phyloP scores from a whole-genome alignment of 1,140 invertebrate genomes.

The Rhyacophila brunnea region DNA sequence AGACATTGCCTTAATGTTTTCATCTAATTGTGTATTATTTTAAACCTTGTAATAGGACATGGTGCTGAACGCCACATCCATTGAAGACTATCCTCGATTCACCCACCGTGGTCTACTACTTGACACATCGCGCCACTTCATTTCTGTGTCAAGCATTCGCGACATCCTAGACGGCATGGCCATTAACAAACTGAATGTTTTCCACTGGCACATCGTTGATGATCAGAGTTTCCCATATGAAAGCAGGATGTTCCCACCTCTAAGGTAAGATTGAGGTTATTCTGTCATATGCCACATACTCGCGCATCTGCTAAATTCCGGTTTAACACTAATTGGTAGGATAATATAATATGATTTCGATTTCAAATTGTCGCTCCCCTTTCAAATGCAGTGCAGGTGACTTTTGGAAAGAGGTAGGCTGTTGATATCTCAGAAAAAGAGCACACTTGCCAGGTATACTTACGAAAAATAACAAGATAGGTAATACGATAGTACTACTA shows the following conservation, averaged over 20 bases:
- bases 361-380: no score
- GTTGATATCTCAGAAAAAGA: no score
- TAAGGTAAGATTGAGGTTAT: conserved; percentile 56
- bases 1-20: no score
- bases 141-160: conserved; percentile 64
- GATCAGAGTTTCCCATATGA: conserved; percentile 89
- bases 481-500: no score
- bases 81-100: conserved; percentile 73
- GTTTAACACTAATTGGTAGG: no score
- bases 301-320: no score
- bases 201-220: conserved; percentile 94
- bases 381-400: no score
- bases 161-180: conserved; percentile 78
- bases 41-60: conserved; percentile 51
- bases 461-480: no score
- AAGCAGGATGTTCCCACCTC: conserved; percentile 70
- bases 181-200: conserved; percentile 88
- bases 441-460: no score
- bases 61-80: conserved; percentile 53
- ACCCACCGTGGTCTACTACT: conserved; percentile 75
- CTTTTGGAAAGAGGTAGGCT: no score
- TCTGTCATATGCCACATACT: not conserved
- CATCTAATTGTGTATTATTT: no score
- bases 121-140: conserved; percentile 81
- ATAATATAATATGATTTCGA: no score